Percentiles rank a stretch among this genome's conserved stretches.
Conservation (phyloP, 2,888 invertebrate species). For the Tipula unca region DNA sequence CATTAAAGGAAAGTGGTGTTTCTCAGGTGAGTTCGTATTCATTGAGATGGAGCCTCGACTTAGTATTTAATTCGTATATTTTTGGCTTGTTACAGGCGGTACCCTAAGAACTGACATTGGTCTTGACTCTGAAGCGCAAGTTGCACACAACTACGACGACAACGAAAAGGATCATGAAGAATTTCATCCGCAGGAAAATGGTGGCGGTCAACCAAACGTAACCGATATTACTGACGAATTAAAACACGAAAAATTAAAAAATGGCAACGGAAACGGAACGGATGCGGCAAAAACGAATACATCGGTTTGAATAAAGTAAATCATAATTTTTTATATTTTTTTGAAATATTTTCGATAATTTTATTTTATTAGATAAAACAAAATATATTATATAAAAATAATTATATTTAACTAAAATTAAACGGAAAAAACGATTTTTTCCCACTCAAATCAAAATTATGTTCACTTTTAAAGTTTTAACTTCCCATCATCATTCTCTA, state of each 20-base stretch:
- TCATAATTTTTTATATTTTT: background rate
- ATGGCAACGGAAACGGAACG: slow-evolving; percentile 33
- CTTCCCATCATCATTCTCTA: background rate
- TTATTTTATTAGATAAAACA: background rate
- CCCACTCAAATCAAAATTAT: background rate
- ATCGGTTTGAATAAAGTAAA: slow-evolving; percentile 29
- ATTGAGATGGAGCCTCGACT: background rate
- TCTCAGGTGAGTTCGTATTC: slow-evolving; percentile 56
- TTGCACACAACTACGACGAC: slow-evolving; percentile 49
- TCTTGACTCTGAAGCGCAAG: slow-evolving; percentile 54
- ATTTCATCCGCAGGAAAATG: slow-evolving; percentile 29
- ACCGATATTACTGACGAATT: slow-evolving; percentile 40
- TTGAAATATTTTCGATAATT: background rate
- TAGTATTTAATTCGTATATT: slow-evolving; percentile 35
- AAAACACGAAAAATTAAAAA: slow-evolving; percentile 39
- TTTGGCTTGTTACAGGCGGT: slow-evolving; percentile 53
- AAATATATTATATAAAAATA: slow-evolving; percentile 15
- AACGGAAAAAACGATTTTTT: background rate
- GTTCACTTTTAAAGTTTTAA: background rate
- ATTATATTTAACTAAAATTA: background rate
- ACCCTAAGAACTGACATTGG: slow-evolving; percentile 51
- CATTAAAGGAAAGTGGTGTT: slow-evolving; percentile 77
- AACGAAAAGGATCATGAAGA: slow-evolving; percentile 43
- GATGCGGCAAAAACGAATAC: slow-evolving; percentile 39
- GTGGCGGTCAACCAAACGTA: slow-evolving; percentile 39